Conservation (phyloP, 2,113 vertebrate genomes). For the Macquaria australasica region DNA sequence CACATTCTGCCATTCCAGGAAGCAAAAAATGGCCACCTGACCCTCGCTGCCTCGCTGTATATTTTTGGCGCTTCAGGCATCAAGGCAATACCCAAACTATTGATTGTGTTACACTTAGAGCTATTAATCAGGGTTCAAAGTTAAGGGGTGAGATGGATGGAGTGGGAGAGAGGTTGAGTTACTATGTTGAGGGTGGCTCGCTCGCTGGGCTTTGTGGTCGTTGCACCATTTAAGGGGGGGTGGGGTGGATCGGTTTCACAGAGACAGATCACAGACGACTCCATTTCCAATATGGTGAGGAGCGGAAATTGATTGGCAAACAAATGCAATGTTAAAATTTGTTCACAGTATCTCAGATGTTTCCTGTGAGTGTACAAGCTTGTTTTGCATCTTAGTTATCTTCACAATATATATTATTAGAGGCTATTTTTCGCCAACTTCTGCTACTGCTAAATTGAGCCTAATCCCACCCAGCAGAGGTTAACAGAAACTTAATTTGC, state of each 20-base stretch:
- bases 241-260: constrained; percentile 60
- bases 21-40: constrained; percentile 45
- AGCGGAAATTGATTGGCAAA: constrained; percentile 61
- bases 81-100: constrained; percentile 61
- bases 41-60: constrained; percentile 44
- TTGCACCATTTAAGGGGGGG: constrained; percentile 43
- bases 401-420: not conserved
- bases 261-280: constrained; percentile 32
- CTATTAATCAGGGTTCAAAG: constrained; percentile 74
- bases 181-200: constrained; percentile 16
- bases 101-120: constrained; percentile 69
- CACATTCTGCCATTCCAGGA: constrained; percentile 61
- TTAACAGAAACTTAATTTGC: too few species aligned
- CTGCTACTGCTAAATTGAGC: not conserved
- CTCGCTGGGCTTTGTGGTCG: constrained; percentile 52
- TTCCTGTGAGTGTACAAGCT: constrained; percentile 7
- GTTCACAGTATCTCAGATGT: constrained; percentile 24
- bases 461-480: too few species aligned
- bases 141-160: constrained; percentile 51
- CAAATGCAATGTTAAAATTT: constrained; percentile 27
- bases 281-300: constrained; percentile 35
- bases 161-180: constrained; percentile 28
- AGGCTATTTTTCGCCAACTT: not conserved
- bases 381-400: not conserved
- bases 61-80: constrained; percentile 59